Percentiles rank a stretch among this genome's conserved stretches.
These are phyloP conservation scores for Herpetotheres cachinnans DNA, from an alignment of 2,113 vertebrate species.

Conservation along the genomic window DNA sequence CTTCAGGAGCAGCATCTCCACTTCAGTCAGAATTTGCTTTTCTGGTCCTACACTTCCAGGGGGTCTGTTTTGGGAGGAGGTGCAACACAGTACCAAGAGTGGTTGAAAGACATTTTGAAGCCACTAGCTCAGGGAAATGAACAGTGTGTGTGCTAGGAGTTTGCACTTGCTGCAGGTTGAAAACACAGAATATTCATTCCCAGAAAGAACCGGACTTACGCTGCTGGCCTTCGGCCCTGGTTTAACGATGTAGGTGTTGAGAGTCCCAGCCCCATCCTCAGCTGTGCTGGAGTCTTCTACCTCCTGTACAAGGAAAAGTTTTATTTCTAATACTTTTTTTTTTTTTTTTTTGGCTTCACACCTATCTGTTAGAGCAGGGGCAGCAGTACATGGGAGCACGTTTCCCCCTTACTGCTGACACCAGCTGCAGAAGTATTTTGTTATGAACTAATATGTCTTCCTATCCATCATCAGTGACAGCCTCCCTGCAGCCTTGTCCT, in stretches of 20 bases:
- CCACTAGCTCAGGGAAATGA: background rate
- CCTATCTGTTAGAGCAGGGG: background rate
- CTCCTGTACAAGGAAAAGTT: background rate
- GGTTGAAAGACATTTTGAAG: background rate
- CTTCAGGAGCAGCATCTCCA: background rate
- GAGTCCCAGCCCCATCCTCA: background rate
- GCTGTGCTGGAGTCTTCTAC: conserved; percentile 5
- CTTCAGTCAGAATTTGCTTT: background rate
- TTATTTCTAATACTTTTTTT: background rate
- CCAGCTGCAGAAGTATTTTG: background rate
- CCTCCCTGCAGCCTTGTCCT: background rate
- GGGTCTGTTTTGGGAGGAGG: background rate
- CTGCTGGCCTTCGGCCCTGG: conserved; percentile 33
- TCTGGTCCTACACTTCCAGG: background rate
- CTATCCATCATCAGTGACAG: background rate
- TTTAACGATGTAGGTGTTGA: background rate
- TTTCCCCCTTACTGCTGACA: background rate
- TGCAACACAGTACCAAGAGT: background rate
- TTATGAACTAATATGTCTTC: background rate
- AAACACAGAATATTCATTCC: background rate
- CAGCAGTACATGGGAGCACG: background rate
- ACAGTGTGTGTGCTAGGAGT: background rate
- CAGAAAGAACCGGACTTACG: conserved; percentile 25
- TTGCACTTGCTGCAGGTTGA: background rate
- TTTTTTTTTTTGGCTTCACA: background rate